Evolutionary conservation across 2,888 invertebrate species (phyloP), one percentile per base, ranked within the genome.

Genomic region (Eilema depressum): DNA sequence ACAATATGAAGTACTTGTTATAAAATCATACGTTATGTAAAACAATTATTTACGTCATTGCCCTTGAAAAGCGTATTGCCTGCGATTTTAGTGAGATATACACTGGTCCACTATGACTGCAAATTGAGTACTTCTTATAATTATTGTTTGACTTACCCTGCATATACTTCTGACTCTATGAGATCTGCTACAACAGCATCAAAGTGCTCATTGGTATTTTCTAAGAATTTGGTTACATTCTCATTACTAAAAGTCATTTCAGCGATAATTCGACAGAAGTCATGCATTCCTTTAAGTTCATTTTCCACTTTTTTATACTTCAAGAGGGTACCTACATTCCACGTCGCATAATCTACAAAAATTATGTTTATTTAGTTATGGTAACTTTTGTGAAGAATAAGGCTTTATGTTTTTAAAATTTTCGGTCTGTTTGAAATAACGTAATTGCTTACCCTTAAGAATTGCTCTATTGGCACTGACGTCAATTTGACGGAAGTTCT

Each of bases 121-220:
- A 41, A 41, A 41, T 17, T 10, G 3, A 41, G 0, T 41, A 41
- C 41, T 41, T 41, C 41, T 17, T 17, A 47, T 47, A 20, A 47
- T 1, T 20, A 47, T 7, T n/a, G n/a, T n/a, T 8, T 53, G 53
- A 61, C 64, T 37, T 64, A 71, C 71, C 71, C 71, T 25, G 57
- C 66, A 65, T 68, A 70, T 41, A 75, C 69, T 65, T 75, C 23
- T 59, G 74, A 56, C 69, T 66, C 60, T 5, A 74, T 53, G 7
- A 74, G 47, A 23, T 71, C 70, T 3, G 33, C 33, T 11, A 76
- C 63, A n/a, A 76, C 76, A 5, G 37, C 41, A 41, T 67, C 68
- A 57, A 76, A 69, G 53, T 75, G 67, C 61, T 65, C 68, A 37
- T 71, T 63, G 7, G 41, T 12, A 3, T 71, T 37, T 56, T 63